Evolutionary conservation across 2,888 invertebrate species (phyloP).

Genomic region (Heliconius cydno): DNA sequence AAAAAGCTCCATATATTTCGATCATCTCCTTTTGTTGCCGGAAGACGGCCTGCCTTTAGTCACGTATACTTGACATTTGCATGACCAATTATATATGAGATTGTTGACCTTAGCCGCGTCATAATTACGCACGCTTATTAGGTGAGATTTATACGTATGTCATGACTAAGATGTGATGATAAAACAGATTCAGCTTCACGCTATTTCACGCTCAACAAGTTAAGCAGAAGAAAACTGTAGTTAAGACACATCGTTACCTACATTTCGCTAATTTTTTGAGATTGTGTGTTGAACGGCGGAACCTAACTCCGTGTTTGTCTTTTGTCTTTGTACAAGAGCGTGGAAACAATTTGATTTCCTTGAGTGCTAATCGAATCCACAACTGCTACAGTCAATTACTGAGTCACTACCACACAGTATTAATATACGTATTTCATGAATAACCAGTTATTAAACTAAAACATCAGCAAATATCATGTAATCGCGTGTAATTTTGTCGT

Average conservation of each 20-base stretch:
- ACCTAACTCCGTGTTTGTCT: too few species aligned
- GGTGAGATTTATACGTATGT: neutral
- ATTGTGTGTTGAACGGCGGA: too few species aligned
- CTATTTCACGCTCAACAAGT: too few species aligned
- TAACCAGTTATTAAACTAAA: neutral
- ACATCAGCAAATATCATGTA: neutral
- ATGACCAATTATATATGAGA: conserved; percentile 33
- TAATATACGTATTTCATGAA: neutral
- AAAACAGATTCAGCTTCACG: too few species aligned
- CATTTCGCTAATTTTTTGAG: too few species aligned
- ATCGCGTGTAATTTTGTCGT: neutral
- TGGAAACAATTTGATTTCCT: too few species aligned
- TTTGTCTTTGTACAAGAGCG: too few species aligned
- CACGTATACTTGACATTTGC: conserved; percentile 29
- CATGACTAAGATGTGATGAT: neutral
- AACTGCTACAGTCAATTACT: too few species aligned
- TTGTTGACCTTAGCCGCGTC: conserved; percentile 32
- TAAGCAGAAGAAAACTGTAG: too few species aligned
- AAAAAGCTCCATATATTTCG: neutral
- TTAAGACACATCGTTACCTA: too few species aligned
- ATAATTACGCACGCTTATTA: neutral
- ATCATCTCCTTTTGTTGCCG: neutral
- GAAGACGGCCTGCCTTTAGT: conserved; percentile 24
- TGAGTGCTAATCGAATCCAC: too few species aligned
- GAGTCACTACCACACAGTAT: neutral